phyloP scores from a whole-genome alignment of 2,113 vertebrate species.

The Pollimyrus isidori region DNA sequence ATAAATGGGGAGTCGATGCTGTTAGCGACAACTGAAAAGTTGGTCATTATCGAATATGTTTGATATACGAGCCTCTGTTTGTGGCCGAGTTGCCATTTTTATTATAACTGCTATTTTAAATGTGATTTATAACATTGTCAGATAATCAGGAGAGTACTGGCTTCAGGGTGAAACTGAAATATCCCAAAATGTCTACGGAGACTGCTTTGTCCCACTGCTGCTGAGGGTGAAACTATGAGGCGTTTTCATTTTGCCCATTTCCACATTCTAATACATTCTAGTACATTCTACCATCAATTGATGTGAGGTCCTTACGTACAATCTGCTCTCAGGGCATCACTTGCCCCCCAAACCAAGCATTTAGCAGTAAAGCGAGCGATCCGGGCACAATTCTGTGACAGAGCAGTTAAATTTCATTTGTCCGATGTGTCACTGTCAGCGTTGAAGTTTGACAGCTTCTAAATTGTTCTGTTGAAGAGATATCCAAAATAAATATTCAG shows the following conservation, averaged over 20 bases:
- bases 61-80: background rate
- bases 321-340: background rate
- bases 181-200: background rate
- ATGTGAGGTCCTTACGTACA: background rate
- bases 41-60: background rate
- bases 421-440: background rate
- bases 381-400: background rate
- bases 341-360: background rate
- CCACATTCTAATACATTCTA: background rate
- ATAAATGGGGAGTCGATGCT: background rate
- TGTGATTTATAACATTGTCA: background rate
- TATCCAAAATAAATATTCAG: background rate
- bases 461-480: background rate
- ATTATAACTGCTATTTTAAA: constrained; percentile 2
- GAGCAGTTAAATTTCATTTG: background rate
- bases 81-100: background rate
- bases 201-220: background rate
- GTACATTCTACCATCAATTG: background rate
- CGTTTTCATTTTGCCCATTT: background rate
- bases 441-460: background rate
- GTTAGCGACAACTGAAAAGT: background rate
- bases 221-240: background rate
- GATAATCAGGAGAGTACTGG: background rate
- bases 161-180: background rate
- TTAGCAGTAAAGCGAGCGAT: background rate